phyloP scores from a whole-genome alignment of 2,888 invertebrate species.

The Drosophila paranaensis region DNA sequence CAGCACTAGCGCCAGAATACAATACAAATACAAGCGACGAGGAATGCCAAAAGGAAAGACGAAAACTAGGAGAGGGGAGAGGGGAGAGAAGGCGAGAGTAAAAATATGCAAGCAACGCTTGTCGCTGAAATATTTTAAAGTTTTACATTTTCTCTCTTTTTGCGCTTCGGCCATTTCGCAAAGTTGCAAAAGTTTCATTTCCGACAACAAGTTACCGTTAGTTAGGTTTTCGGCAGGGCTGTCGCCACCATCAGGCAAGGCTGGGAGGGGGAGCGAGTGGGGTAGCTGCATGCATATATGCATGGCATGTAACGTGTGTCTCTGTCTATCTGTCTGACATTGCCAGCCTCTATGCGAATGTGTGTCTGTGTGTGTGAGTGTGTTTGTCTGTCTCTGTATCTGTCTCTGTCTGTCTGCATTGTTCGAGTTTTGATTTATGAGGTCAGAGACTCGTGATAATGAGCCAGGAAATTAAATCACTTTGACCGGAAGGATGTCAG shows the following conservation, averaged over 20 bases:
- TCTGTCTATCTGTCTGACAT: conserved; percentile 29
- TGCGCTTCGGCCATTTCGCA: conserved; percentile 44
- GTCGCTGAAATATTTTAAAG: conserved; percentile 76
- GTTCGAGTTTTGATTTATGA: conserved; percentile 78
- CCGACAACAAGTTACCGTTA: conserved; percentile 81
- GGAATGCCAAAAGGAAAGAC: conserved; percentile 23
- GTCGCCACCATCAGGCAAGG: conserved; percentile 54
- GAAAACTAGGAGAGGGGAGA: not conserved
- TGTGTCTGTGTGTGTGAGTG: conserved; percentile 14
- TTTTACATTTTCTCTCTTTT: conserved; percentile 36
- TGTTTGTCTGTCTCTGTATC: conserved; percentile 18
- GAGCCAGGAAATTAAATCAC: conserved; percentile 82
- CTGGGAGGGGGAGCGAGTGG: conserved; percentile 9
- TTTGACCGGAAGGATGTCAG: conserved; percentile 82
- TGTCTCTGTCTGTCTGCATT: conserved; percentile 54
- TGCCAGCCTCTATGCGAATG: conserved; percentile 2
- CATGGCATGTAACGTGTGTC: conserved; percentile 72
- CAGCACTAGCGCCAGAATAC: conserved; percentile 25
- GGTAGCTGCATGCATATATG: conserved; percentile 44
- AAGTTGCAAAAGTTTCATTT: conserved; percentile 79
- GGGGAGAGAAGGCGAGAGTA: not conserved
- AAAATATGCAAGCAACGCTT: conserved; percentile 56
- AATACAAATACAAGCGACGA: conserved; percentile 54
- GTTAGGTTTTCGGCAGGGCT: conserved; percentile 73
- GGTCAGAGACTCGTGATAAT: conserved; percentile 82